Conservation (phyloP, 2,797 vertebrate species). For the Enteromius fasciolatus region DNA sequence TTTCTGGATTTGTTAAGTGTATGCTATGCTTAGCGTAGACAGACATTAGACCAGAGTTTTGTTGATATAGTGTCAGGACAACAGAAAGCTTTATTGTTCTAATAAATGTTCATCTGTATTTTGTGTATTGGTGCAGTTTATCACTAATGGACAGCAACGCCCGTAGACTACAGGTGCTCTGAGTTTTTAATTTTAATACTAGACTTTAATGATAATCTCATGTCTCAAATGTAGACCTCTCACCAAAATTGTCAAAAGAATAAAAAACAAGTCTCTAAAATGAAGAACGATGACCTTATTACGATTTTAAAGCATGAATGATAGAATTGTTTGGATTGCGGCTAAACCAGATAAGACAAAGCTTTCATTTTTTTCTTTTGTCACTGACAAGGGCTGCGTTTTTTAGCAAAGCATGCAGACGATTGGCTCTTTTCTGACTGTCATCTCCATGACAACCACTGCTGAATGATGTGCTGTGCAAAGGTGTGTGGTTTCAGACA, state of each 20-base stretch:
- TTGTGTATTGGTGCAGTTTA: not conserved
- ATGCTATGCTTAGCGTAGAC: not conserved
- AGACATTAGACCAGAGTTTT: not conserved
- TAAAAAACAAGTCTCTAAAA: not conserved
- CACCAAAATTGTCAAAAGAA: too few relatives aligned
- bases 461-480: conserved; percentile 63
- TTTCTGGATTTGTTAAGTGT: not conserved
- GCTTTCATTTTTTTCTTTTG: conserved; percentile 24
- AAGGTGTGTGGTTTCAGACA: conserved; percentile 71
- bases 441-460: conserved; percentile 64
- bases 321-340: not conserved
- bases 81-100: not conserved
- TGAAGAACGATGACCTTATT: not conserved
- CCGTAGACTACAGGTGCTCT: not conserved
- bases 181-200: not conserved
- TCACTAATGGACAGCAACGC: not conserved
- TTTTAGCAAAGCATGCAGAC: conserved; percentile 63
- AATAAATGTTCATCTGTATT: not conserved
- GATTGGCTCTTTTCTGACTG: conserved; percentile 61
- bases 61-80: not conserved
- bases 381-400: not conserved
- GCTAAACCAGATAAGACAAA: not conserved
- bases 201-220: not conserved
- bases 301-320: not conserved
- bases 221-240: not conserved